These are phyloP conservation scores for Sarcophaga bullata DNA, from an alignment of 1,140 invertebrate genomes.

Conservation along the genomic window DNA sequence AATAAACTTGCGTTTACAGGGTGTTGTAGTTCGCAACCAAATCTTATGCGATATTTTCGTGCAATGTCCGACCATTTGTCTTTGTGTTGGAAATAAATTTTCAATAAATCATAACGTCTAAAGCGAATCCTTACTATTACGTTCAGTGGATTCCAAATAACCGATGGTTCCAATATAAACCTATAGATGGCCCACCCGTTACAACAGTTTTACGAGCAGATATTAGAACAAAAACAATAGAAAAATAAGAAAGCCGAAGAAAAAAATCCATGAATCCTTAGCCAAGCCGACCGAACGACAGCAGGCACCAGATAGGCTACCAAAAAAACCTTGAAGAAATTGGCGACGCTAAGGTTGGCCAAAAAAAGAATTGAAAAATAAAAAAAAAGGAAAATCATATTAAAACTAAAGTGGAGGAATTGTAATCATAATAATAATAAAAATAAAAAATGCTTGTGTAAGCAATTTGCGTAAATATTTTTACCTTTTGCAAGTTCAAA, in stretches of 20 bases:
- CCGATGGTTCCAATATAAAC: too few relatives aligned
- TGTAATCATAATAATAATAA: constrained; percentile 5
- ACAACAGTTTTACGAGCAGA: too few relatives aligned
- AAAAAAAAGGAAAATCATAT: neutral
- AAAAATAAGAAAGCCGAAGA: neutral
- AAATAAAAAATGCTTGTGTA: constrained; percentile 20
- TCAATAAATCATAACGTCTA: too few relatives aligned
- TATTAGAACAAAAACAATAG: neutral
- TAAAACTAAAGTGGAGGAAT: too few relatives aligned
- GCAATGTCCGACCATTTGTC: too few relatives aligned
- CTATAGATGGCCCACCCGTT: too few relatives aligned
- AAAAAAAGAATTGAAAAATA: neutral
- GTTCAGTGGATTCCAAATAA: too few relatives aligned
- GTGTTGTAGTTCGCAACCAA: too few relatives aligned
- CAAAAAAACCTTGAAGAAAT: neutral
- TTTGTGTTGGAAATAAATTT: too few relatives aligned
- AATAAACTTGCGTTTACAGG: too few relatives aligned
- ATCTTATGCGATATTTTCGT: too few relatives aligned
- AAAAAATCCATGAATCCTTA: neutral
- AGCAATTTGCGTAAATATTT: constrained; percentile 38
- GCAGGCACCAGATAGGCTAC: neutral
- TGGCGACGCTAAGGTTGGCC: neutral
- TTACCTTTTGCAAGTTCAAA: constrained; percentile 28
- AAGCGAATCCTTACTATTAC: too few relatives aligned
- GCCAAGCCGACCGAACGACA: neutral